Evolutionary conservation across 2,113 vertebrate species (phyloP).

Genomic region (Chelonoidis abingdonii): DNA sequence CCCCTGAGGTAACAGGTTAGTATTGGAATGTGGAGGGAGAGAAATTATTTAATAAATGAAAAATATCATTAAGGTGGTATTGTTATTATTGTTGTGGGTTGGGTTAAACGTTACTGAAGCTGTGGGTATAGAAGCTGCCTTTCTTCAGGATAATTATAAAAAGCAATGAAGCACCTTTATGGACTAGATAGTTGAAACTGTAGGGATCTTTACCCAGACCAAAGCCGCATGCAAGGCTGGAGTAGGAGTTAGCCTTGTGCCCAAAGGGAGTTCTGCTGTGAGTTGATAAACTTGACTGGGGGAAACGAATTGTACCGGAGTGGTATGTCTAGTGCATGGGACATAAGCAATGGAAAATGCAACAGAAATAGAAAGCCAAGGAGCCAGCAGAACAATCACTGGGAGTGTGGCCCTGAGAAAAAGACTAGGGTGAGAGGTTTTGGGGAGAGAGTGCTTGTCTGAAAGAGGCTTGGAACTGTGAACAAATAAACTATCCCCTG

Average conservation of each 20-base stretch:
- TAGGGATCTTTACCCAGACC: neutral
- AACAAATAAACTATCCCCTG: no score
- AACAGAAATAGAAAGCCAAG: neutral
- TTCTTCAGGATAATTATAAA: neutral
- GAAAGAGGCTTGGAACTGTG: no score
- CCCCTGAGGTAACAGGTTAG: neutral
- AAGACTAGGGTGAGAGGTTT: neutral
- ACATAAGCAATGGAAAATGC: neutral
- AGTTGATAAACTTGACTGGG: neutral
- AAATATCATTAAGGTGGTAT: neutral
- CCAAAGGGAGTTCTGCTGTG: neutral
- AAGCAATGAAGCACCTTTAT: neutral
- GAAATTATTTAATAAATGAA: neutral
- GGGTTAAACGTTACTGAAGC: neutral
- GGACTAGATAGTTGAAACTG: neutral
- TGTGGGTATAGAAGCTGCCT: neutral
- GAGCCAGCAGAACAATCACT: neutral
- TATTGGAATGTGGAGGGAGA: constrained; percentile 4
- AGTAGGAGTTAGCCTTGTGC: no score
- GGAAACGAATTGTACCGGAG: neutral
- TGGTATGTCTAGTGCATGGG: neutral
- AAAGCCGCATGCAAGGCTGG: neutral
- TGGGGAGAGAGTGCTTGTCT: neutral
- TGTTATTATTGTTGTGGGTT: neutral
- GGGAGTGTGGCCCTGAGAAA: no score